These are phyloP conservation scores for Melopsittacus undulatus DNA, from an alignment of 2,797 vertebrate species.

Conservation along the genomic window DNA sequence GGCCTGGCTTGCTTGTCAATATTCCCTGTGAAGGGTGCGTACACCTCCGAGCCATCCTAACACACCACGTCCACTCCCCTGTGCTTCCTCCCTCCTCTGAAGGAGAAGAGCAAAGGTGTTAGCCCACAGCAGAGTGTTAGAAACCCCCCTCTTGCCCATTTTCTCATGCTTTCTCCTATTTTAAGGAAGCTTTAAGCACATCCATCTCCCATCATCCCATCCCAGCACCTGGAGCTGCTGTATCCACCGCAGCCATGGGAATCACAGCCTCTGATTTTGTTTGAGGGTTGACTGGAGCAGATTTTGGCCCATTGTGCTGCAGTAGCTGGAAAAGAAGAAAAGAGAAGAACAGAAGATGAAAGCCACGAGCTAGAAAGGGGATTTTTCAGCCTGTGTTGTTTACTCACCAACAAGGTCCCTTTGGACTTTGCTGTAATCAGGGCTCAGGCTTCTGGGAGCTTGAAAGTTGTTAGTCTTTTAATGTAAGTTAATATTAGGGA, in stretches of 20 bases:
- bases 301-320: slow-evolving; percentile 52
- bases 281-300: slow-evolving; percentile 61
- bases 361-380: not conserved
- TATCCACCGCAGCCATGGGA: slow-evolving; percentile 56
- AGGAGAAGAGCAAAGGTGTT: not conserved
- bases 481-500: not conserved
- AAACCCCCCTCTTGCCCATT: not conserved
- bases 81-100: slow-evolving; percentile 6
- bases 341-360: not conserved
- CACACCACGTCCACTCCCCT: slow-evolving; percentile 60
- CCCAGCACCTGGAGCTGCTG: slow-evolving; percentile 35
- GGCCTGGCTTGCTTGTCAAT: slow-evolving; percentile 67
- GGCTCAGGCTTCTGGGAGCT: not conserved
- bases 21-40: slow-evolving; percentile 75
- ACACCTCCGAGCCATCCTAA: slow-evolving; percentile 45
- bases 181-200: not conserved
- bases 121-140: accelerated
- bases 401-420: not conserved
- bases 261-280: slow-evolving; percentile 64
- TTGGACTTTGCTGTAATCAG: not conserved
- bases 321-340: slow-evolving; percentile 20
- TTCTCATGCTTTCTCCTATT: not conserved
- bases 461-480: not conserved
- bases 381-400: not conserved
- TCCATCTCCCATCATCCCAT: accelerated